Percentiles rank a stretch among this genome's conserved stretches.
Conservation (phyloP, 1,140 invertebrate species). For the Arctopsyche grandis region DNA sequence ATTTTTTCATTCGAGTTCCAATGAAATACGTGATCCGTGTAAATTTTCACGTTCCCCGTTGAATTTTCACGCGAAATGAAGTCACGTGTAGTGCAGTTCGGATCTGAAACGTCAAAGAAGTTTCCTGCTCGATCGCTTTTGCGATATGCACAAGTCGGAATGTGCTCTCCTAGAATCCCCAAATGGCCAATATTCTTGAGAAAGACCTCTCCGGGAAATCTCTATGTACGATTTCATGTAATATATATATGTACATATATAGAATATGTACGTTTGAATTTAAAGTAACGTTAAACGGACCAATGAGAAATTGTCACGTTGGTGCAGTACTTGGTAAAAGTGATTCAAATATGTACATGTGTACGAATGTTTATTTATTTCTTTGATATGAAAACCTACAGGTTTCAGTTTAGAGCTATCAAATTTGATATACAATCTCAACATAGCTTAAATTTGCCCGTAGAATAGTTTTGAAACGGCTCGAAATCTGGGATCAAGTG, state of each 20-base stretch:
- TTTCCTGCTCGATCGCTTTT: slow-evolving; percentile 10
- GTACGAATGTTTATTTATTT: too few relatives aligned
- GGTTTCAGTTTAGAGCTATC: too few relatives aligned
- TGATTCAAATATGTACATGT: too few relatives aligned
- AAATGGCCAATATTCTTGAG: neutral
- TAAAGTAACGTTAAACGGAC: too few relatives aligned
- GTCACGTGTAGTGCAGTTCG: slow-evolving; percentile 31
- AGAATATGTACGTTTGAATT: neutral
- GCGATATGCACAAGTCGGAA: slow-evolving; percentile 9
- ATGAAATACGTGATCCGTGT: slow-evolving; percentile 34
- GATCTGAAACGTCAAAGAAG: slow-evolving; percentile 24
- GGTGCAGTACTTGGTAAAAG: too few relatives aligned
- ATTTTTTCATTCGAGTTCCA: neutral
- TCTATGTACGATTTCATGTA: neutral
- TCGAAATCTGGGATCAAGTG: too few relatives aligned
- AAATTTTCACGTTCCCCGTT: slow-evolving; percentile 6
- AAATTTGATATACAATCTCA: too few relatives aligned
- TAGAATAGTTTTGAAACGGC: too few relatives aligned
- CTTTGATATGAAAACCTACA: too few relatives aligned
- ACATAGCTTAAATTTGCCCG: too few relatives aligned
- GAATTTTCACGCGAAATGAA: slow-evolving; percentile 28
- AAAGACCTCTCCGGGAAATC: neutral
- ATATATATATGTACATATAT: neutral
- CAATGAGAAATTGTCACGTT: too few relatives aligned
- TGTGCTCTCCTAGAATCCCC: too few relatives aligned